These are phyloP conservation scores for Gila robusta DNA, from an alignment of 2,797 vertebrate species.

Conservation along the genomic window DNA sequence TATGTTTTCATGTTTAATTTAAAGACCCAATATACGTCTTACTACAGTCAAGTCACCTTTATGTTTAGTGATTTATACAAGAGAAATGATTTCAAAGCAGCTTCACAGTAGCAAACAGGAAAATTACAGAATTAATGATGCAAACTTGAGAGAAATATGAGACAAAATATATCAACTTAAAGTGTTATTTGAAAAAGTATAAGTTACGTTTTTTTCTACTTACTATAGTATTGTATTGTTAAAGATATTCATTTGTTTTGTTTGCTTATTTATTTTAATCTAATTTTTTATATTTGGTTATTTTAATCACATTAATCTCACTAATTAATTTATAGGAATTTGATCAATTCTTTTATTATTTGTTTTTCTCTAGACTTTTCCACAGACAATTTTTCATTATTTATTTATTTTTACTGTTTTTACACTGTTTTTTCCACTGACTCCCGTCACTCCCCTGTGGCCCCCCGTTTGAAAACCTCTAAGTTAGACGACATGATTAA, in stretches of 20 bases:
- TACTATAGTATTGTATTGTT: neutral
- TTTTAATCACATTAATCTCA: neutral
- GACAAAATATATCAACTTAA: neutral
- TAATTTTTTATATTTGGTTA: neutral
- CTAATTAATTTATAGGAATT: neutral
- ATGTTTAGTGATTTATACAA: neutral
- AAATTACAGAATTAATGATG: neutral
- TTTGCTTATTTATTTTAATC: neutral
- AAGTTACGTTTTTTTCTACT: neutral
- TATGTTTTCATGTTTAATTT: neutral
- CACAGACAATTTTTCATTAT: no score
- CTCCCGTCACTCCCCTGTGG: neutral
- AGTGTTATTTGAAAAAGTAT: neutral
- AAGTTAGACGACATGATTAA: neutral
- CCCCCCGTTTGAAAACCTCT: neutral
- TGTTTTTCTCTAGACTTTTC: neutral
- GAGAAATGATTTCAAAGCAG: neutral
- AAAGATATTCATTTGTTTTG: neutral
- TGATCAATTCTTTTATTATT: neutral
- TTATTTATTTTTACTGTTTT: neutral
- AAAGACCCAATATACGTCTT: neutral
- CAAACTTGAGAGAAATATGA: neutral
- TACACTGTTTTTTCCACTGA: neutral
- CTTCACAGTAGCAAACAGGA: neutral
- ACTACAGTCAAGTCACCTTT: neutral